phyloP scores from a whole-genome alignment of 2,888 invertebrate species.

The Leucozona laternaria region DNA sequence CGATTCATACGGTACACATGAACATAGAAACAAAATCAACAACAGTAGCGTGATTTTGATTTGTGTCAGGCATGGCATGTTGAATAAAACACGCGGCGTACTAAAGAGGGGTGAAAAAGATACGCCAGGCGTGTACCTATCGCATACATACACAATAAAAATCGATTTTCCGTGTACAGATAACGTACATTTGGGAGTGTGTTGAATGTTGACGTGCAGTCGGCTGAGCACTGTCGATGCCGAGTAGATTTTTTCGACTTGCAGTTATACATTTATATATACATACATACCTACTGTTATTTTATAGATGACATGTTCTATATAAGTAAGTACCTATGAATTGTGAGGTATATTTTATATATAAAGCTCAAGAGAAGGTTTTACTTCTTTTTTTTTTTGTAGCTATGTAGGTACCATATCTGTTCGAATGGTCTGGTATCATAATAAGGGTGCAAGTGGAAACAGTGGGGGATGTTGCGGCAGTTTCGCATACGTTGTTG shows the following conservation, averaged over 20 bases:
- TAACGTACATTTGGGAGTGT: neutral
- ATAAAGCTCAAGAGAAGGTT: neutral
- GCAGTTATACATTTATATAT: neutral
- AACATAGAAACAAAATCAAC: slow-evolving; percentile 50
- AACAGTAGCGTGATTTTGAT: slow-evolving; percentile 47
- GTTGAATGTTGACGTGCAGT: neutral
- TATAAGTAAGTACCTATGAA: neutral
- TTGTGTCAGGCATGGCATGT: slow-evolving; percentile 48
- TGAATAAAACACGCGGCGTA: slow-evolving; percentile 54
- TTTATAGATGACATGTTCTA: neutral
- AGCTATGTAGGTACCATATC: neutral
- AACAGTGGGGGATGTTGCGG: neutral
- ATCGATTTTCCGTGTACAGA: neutral
- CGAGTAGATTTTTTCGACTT: slow-evolving; percentile 47
- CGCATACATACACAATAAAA: neutral
- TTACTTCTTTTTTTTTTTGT: neutral
- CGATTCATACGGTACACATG: slow-evolving; percentile 1
- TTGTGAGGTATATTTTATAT: neutral
- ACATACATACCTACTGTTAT: neutral
- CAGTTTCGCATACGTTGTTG: neutral
- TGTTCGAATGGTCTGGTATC: neutral
- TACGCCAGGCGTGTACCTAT: slow-evolving; percentile 31
- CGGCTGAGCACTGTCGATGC: neutral
- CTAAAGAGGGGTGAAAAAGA: slow-evolving; percentile 54
- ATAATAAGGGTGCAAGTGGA: neutral